Evolutionary conservation across 2,888 invertebrate species (phyloP).

Genomic region (Diplazon laetatorius): DNA sequence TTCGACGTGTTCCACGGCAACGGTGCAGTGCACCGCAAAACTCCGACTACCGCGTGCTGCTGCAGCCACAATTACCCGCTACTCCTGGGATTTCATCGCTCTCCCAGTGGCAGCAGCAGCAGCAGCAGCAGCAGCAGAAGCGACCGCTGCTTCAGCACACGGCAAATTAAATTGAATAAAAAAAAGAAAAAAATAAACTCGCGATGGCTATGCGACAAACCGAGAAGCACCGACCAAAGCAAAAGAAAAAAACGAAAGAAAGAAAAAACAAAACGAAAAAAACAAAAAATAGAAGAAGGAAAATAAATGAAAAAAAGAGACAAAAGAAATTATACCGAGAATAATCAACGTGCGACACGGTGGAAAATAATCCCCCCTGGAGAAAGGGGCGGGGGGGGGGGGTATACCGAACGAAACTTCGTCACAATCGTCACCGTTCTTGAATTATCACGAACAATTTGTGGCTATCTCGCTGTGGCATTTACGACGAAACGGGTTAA

Average conservation of each 20-base stretch:
- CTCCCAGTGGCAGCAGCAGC: constrained; percentile 23
- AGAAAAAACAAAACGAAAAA: constrained; percentile 31
- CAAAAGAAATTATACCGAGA: constrained; percentile 16
- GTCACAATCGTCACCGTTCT: constrained; percentile 26
- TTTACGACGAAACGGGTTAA: constrained; percentile 4
- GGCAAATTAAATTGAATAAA: constrained; percentile 48
- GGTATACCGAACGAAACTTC: too few relatives aligned
- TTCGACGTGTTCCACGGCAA: constrained; percentile 38
- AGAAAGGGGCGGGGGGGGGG: too few relatives aligned
- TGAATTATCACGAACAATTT: constrained; percentile 20
- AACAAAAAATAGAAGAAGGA: constrained; percentile 3
- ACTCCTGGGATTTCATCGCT: constrained; percentile 54
- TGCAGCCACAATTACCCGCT: constrained; percentile 35
- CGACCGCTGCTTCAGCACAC: constrained; percentile 26
- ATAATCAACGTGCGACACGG: constrained; percentile 29
- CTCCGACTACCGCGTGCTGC: constrained; percentile 39
- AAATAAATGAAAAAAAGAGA: constrained; percentile 3
- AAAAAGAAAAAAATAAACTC: too few relatives aligned
- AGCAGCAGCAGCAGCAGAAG: constrained; percentile 27
- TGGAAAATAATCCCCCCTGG: constrained; percentile 9
- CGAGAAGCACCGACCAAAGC: constrained; percentile 16
- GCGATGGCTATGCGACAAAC: constrained; percentile 4
- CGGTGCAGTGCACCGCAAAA: constrained; percentile 43
- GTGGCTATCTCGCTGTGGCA: not conserved
- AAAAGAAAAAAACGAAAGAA: constrained; percentile 9